Evolutionary conservation across 2,888 invertebrate genomes (phyloP).

Genomic region (Caenorhabditis sinica): DNA sequence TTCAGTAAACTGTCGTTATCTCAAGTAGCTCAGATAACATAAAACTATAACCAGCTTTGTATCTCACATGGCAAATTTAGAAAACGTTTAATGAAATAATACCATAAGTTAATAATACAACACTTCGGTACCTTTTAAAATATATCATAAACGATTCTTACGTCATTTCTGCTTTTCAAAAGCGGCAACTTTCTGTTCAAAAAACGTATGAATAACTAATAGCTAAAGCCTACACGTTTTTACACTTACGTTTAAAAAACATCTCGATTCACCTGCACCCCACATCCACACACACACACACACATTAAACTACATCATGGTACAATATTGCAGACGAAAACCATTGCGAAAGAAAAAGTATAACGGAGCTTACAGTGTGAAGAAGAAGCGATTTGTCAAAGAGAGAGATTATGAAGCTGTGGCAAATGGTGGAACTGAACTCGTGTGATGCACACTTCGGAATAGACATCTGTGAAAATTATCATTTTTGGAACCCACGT

Average conservation of each 20-base stretch:
- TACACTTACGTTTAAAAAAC: neutral
- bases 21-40: no score
- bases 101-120: no score
- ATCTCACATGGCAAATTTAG: no score
- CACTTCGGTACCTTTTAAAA: neutral
- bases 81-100: no score
- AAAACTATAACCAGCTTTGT: no score
- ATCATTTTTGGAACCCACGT: slow-evolving; percentile 30
- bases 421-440: slow-evolving; percentile 54
- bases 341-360: slow-evolving; percentile 39
- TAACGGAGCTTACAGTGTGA: slow-evolving; percentile 62
- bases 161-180: neutral
- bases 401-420: slow-evolving; percentile 53
- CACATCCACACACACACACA: neutral
- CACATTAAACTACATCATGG: neutral
- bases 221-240: neutral
- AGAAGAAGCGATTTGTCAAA: slow-evolving; percentile 52
- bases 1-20: no score
- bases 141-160: neutral
- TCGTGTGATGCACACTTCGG: slow-evolving; percentile 13
- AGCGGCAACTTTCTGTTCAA: slow-evolving; percentile 21
- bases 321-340: slow-evolving; percentile 49
- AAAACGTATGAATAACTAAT: slow-evolving; percentile 43
- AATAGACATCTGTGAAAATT: slow-evolving; percentile 11
- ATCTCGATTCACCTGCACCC: slow-evolving; percentile 8